Evolutionary conservation across 2,888 invertebrate genomes (phyloP).

Genomic region (Dilophus febrilis): DNA sequence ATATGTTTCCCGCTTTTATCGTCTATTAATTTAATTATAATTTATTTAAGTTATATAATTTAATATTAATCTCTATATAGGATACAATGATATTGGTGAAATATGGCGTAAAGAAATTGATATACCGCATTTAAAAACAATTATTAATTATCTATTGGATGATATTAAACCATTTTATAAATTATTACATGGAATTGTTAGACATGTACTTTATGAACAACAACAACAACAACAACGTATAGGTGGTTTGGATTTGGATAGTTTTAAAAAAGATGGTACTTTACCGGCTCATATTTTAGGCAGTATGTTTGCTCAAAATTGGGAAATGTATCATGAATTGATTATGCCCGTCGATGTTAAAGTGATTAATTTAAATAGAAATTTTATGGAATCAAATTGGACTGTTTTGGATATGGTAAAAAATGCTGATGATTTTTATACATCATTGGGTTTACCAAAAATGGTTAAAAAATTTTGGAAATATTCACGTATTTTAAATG

Average conservation of each 20-base stretch:
- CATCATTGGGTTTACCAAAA: slow-evolving; percentile 41
- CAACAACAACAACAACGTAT: too few species aligned
- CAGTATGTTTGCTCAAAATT: slow-evolving; percentile 56
- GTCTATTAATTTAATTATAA: too few species aligned
- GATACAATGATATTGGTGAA: slow-evolving; percentile 43
- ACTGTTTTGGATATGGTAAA: slow-evolving; percentile 41
- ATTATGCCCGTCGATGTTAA: slow-evolving; percentile 32
- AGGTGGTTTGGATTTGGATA: too few species aligned
- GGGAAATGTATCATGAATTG: slow-evolving; percentile 40
- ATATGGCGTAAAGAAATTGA: slow-evolving; percentile 50
- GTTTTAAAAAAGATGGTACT: slow-evolving; percentile 39
- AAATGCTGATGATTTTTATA: slow-evolving; percentile 49
- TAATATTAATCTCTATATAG: slow-evolving; percentile 25
- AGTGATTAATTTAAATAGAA: slow-evolving; percentile 34
- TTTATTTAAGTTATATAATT: too few species aligned
- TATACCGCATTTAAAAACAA: slow-evolving; percentile 35
- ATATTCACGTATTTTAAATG: slow-evolving; percentile 34
- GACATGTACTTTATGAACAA: slow-evolving; percentile 34
- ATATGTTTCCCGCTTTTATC: too few species aligned
- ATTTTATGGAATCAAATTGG: slow-evolving; percentile 36
- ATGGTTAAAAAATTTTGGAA: slow-evolving; percentile 47
- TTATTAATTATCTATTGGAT: slow-evolving; percentile 36
- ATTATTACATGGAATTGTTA: slow-evolving; percentile 53
- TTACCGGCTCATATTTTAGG: slow-evolving; percentile 56
- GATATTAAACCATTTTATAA: slow-evolving; percentile 45